phyloP scores from a whole-genome alignment of 2,888 invertebrate species.

The Cylindroiulus punctatus region DNA sequence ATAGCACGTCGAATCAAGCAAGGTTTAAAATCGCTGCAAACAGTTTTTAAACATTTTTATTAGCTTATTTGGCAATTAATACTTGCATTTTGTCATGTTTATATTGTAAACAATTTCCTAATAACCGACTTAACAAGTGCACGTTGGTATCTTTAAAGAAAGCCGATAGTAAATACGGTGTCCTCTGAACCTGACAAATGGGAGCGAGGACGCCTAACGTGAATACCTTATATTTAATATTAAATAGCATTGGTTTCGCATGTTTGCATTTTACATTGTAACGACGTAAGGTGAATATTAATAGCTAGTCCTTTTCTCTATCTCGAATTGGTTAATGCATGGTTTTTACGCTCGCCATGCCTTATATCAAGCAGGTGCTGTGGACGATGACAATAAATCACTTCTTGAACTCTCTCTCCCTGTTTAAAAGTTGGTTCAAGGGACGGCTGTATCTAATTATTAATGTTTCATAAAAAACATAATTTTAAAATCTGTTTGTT shows the following conservation, averaged over 20 bases:
- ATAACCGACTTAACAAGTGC: background rate
- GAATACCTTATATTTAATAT: background rate
- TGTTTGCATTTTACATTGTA: background rate
- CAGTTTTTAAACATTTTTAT: background rate
- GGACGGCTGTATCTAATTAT: background rate
- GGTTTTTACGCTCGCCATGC: background rate
- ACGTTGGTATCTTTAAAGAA: background rate
- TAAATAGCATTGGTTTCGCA: background rate
- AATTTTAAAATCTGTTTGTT: background rate
- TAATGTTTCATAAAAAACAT: background rate
- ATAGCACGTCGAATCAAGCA: no score
- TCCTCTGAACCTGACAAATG: conserved; percentile 1
- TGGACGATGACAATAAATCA: background rate
- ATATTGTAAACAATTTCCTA: background rate
- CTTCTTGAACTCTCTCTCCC: background rate
- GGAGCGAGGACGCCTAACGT: background rate
- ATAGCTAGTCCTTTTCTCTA: background rate
- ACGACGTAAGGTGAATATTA: background rate
- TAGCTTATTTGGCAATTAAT: background rate
- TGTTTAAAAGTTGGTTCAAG: background rate
- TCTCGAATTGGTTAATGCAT: background rate
- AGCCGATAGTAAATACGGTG: background rate
- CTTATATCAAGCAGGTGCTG: background rate
- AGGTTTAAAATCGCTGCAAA: no score
- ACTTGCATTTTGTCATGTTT: background rate